Conservation (phyloP, 2,113 vertebrate species). For the Dolichotis patagonum region DNA sequence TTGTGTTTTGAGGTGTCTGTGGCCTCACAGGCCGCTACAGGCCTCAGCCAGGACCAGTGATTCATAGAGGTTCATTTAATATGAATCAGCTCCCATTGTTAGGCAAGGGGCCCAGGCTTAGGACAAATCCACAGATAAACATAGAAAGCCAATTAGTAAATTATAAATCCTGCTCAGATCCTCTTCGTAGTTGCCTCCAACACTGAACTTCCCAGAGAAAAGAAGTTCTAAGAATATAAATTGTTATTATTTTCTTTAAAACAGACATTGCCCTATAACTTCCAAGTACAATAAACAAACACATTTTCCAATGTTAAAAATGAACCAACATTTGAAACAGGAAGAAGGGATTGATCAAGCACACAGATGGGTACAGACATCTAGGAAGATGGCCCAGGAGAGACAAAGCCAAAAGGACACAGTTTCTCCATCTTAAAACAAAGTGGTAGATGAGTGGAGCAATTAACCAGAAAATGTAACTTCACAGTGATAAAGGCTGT, state of each 20-base stretch:
- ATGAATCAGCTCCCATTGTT: too few relatives aligned
- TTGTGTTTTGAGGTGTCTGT: too few relatives aligned
- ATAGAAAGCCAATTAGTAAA: too few relatives aligned
- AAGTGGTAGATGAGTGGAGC: not conserved
- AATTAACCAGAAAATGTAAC: not conserved
- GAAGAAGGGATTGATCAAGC: not conserved
- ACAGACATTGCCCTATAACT: not conserved
- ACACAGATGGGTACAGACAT: not conserved
- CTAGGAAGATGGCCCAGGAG: not conserved
- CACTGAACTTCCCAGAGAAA: not conserved
- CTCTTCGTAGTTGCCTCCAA: too few relatives aligned
- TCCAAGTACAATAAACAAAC: not conserved
- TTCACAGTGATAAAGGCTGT: not conserved
- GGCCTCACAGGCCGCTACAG: too few relatives aligned
- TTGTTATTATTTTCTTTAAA: not conserved
- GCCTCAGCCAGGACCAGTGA: too few relatives aligned
- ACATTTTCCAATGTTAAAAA: not conserved
- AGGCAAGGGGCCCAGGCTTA: too few relatives aligned
- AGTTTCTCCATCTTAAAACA: not conserved
- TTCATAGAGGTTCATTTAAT: too few relatives aligned
- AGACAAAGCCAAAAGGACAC: not conserved
- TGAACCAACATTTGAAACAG: not conserved
- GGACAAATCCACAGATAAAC: too few relatives aligned
- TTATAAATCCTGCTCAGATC: too few relatives aligned
- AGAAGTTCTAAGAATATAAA: not conserved